These are phyloP conservation scores for Drosophila prolongata DNA, from an alignment of 2,888 invertebrate species.

Conservation along the genomic window DNA sequence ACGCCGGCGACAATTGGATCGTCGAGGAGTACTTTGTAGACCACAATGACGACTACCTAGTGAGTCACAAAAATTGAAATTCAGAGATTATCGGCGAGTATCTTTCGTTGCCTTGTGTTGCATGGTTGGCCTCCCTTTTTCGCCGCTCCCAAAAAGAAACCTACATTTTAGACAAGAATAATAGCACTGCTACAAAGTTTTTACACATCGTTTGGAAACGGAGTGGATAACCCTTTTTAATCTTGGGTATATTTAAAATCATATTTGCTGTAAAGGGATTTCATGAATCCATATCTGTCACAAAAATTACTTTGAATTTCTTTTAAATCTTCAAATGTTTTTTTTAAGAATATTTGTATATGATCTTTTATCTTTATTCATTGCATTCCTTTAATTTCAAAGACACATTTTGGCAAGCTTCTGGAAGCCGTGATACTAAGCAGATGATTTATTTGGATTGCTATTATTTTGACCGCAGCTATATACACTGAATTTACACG, in stretches of 20 bases:
- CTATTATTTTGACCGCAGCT: slow-evolving; percentile 25
- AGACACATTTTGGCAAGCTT: too few relatives aligned
- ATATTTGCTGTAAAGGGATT: too few relatives aligned
- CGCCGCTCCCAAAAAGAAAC: not conserved
- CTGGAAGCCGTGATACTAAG: too few relatives aligned
- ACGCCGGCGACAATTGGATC: slow-evolving; percentile 81
- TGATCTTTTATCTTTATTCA: too few relatives aligned
- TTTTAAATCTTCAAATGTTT: too few relatives aligned
- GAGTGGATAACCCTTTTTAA: too few relatives aligned
- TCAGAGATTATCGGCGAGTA: slow-evolving; percentile 11
- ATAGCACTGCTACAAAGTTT: not conserved
- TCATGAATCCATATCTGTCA: too few relatives aligned
- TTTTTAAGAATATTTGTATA: too few relatives aligned
- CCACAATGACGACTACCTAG: slow-evolving; percentile 78
- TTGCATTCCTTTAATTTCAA: too few relatives aligned
- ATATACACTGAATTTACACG: slow-evolving; percentile 6
- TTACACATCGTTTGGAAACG: too few relatives aligned
- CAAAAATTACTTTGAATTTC: too few relatives aligned
- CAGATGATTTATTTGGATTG: slow-evolving; percentile 6
- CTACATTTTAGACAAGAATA: not conserved
- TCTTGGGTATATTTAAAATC: too few relatives aligned
- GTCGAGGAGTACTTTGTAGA: slow-evolving; percentile 81
- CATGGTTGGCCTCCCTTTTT: slow-evolving; percentile 13
- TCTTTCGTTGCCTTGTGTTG: slow-evolving; percentile 12
- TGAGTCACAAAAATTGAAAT: slow-evolving; percentile 62